Evolutionary conservation across 2,113 vertebrate species (phyloP).

Genomic region (Pseudopipra pipra): DNA sequence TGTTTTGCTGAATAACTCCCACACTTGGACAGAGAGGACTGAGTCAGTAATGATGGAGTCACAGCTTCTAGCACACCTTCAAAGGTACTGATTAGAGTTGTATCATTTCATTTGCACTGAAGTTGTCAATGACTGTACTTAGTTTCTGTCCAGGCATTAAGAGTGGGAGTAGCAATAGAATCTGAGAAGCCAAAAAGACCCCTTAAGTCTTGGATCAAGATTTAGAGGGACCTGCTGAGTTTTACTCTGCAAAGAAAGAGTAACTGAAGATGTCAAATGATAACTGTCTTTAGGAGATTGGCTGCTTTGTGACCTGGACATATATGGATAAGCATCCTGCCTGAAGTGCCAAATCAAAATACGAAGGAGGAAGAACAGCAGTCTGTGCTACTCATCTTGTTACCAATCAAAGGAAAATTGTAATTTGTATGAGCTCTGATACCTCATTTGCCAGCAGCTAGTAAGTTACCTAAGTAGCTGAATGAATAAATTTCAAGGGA

Average conservation of each 20-base stretch:
- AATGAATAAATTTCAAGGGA: background rate
- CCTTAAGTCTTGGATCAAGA: background rate
- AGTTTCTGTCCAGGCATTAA: background rate
- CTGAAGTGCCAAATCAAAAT: background rate
- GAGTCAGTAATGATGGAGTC: background rate
- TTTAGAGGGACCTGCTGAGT: background rate
- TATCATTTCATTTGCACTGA: background rate
- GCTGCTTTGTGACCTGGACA: background rate
- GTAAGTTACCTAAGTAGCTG: background rate
- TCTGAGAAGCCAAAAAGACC: background rate
- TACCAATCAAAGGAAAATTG: background rate
- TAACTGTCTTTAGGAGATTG: background rate
- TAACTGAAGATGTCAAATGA: background rate
- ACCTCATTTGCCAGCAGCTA: background rate
- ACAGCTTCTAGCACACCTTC: background rate
- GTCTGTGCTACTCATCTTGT: background rate
- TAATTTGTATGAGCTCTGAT: background rate
- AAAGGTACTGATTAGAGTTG: background rate
- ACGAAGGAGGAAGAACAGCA: background rate
- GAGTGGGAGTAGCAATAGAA: background rate
- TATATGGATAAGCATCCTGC: background rate
- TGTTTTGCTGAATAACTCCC: background rate
- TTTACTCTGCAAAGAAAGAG: background rate
- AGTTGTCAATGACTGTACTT: background rate
- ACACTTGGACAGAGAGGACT: background rate